Percentiles rank a stretch among this genome's conserved stretches.
These are phyloP conservation scores for Seira sanloemensis DNA, from an alignment of 2,888 invertebrate genomes.

Conservation along the genomic window DNA sequence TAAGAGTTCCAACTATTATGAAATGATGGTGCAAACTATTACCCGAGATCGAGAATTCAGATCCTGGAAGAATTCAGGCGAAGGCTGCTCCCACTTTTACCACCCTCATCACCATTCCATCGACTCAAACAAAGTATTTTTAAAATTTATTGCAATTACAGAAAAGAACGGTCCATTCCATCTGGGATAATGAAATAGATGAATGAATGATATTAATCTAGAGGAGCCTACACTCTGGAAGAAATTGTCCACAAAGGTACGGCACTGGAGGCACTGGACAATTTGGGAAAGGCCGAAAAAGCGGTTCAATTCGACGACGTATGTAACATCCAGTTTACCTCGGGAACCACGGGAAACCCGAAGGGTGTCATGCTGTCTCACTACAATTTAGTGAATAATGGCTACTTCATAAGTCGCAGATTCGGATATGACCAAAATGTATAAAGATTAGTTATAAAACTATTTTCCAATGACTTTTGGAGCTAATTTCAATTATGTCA, in stretches of 20 bases:
- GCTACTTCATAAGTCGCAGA: conserved; percentile 75
- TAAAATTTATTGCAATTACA: background rate
- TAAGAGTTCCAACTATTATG: conserved; percentile 82
- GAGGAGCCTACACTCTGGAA: conserved; percentile 77
- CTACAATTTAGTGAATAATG: conserved; percentile 78
- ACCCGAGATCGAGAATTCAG: conserved; percentile 79
- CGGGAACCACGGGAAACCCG: conserved; percentile 75
- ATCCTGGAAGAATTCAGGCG: conserved; percentile 78
- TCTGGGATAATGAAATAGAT: background rate
- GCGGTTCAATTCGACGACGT: conserved; percentile 82
- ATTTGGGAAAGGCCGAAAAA: conserved; percentile 77
- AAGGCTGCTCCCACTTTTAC: conserved; percentile 39
- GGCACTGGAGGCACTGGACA: conserved; percentile 74
- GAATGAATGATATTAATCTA: conserved; percentile 60
- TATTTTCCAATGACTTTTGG: background rate
- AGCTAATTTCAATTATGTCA: conserved; percentile 12
- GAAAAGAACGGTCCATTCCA: no score
- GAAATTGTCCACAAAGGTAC: conserved; percentile 77
- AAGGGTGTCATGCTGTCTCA: conserved; percentile 74
- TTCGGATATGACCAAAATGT: no score
- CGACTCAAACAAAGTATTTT: conserved; percentile 65
- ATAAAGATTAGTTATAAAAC: background rate
- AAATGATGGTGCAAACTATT: conserved; percentile 79
- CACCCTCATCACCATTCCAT: conserved; percentile 38
- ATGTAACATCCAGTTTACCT: conserved; percentile 89